Conservation (phyloP, 2,113 vertebrate species). For the Pontoporia blainvillei region DNA sequence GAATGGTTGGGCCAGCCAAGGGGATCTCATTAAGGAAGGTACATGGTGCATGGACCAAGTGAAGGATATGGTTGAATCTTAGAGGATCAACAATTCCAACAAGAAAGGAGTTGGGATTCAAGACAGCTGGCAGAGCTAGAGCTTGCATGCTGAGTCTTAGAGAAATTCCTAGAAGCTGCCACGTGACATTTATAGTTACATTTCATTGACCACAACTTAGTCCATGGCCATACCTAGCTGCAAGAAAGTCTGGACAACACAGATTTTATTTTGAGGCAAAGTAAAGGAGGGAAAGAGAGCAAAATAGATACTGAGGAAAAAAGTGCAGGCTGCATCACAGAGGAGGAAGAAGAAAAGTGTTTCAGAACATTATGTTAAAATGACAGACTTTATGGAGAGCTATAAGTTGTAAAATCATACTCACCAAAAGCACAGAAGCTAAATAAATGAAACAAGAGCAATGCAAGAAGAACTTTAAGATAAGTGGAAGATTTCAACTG, state of each 20-base stretch:
- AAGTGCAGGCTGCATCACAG: neutral
- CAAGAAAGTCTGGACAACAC: neutral
- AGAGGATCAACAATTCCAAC: neutral
- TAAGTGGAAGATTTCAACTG: neutral
- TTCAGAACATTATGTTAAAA: neutral
- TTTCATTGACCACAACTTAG: neutral
- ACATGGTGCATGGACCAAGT: neutral
- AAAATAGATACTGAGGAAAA: neutral
- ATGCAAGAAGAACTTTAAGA: neutral
- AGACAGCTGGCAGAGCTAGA: neutral
- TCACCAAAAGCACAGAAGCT: neutral
- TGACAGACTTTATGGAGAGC: neutral
- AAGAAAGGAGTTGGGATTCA: neutral
- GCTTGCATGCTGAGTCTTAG: neutral
- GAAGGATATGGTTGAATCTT: neutral
- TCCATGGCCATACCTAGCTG: neutral
- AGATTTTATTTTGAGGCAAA: neutral
- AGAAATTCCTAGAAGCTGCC: neutral
- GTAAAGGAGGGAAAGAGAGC: neutral
- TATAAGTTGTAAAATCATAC: neutral
- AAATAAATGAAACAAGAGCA: slow-evolving; percentile 5
- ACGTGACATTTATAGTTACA: neutral
- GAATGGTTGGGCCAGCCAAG: neutral
- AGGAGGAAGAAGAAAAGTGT: neutral
- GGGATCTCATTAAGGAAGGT: neutral